These are phyloP conservation scores for Phataginus tetradactyla DNA, from an alignment of 2,797 vertebrate genomes.

Conservation along the genomic window DNA sequence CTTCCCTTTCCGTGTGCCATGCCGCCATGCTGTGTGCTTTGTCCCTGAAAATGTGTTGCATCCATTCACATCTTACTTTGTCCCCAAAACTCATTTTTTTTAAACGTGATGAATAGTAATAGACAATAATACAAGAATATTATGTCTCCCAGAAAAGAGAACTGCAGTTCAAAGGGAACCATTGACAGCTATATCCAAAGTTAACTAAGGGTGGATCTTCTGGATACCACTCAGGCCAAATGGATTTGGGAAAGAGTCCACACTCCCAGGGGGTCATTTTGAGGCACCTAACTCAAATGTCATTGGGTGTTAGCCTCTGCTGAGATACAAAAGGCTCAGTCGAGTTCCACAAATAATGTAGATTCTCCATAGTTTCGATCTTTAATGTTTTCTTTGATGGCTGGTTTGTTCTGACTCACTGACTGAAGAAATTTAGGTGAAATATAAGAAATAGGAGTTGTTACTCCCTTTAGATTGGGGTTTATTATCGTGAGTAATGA, in stretches of 20 bases:
- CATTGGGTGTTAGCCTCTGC: background rate
- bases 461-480: slow-evolving; percentile 51
- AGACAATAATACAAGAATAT: background rate
- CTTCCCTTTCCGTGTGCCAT: background rate
- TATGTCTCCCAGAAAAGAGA: background rate
- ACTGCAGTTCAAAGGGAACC: background rate
- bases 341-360: background rate
- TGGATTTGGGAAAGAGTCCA: background rate
- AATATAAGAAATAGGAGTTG: slow-evolving; percentile 3
- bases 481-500: slow-evolving; percentile 70
- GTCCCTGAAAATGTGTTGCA: background rate
- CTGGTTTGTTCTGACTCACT: slow-evolving; percentile 71
- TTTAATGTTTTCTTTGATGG: slow-evolving; percentile 66
- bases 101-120: background rate
- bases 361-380: slow-evolving; percentile 19
- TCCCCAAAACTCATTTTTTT: background rate
- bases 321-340: background rate
- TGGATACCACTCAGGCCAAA: background rate
- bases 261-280: background rate
- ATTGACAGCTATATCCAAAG: background rate
- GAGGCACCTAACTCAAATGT: background rate
- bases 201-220: background rate
- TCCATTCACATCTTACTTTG: background rate
- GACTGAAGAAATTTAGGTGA: slow-evolving; percentile 61
- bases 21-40: background rate